phyloP scores from a whole-genome alignment of 1,140 invertebrate genomes.

The Sycophila sp. region DNA sequence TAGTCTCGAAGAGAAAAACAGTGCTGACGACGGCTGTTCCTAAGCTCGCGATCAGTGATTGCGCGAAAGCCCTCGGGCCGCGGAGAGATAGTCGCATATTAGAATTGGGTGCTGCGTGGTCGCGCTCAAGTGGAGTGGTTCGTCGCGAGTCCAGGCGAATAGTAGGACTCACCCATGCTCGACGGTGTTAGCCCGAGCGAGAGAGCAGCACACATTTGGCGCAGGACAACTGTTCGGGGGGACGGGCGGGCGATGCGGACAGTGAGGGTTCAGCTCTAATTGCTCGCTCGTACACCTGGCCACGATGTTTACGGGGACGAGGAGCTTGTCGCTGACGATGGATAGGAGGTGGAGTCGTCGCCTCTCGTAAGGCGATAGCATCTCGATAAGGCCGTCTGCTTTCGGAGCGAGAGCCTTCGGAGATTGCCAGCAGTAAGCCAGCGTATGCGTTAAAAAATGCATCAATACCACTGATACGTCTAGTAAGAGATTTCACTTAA shows the following conservation, averaged over 20 bases:
- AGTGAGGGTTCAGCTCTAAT: conserved; percentile 4
- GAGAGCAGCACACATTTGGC: neutral
- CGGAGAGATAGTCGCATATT: too few relatives aligned
- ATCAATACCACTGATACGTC: neutral
- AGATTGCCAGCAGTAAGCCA: neutral
- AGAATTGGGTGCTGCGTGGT: neutral
- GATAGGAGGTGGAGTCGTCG: conserved; percentile 11
- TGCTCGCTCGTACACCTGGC: neutral
- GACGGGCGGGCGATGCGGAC: neutral
- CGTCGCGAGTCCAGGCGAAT: neutral
- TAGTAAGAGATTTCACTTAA: neutral
- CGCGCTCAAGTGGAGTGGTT: neutral
- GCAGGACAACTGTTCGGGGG: neutral
- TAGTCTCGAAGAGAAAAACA: neutral
- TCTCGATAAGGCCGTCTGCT: neutral
- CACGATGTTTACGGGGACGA: conserved; percentile 22
- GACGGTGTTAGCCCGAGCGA: neutral
- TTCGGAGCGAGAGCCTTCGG: neutral
- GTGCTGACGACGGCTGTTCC: conserved; percentile 28
- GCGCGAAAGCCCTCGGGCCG: neutral
- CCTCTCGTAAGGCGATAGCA: conserved; percentile 10
- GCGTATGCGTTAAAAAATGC: conserved; percentile 2
- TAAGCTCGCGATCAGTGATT: neutral
- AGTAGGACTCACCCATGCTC: neutral
- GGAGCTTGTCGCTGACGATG: neutral